Evolutionary conservation across 2,888 invertebrate genomes (phyloP), one percentile per base, ranked within the genome.

Genomic region (Aplocera efformata): DNA sequence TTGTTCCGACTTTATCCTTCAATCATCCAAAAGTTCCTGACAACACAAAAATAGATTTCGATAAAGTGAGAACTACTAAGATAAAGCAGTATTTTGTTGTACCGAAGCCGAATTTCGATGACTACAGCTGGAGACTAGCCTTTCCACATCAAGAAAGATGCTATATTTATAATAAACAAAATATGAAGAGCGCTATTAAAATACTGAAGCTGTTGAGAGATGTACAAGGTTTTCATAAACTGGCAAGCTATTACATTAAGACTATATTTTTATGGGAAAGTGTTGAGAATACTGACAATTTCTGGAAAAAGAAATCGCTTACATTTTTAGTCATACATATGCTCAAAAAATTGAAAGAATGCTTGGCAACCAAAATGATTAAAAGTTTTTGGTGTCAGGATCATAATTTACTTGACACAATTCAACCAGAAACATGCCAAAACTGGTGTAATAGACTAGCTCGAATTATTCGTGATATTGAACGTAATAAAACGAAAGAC

Each of bases 161-260:
- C 48, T 64, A 65, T 31, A 58, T 75, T 5, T 52, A 59, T n/a
- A 51, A 65, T 31, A 74, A 57, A 42, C 50, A 76, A 41, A 74
- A 79, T 50, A 67, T 79, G 47, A 79, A 79, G 55, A 67, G 67
- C 44, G 57, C 65, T 3, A 42, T 75, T 10, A 77, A 72, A 53
- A 61, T 79, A 13, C 37, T 79, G 11, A 79, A 79, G 50, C 51
- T 74, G 27, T 61, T 78, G 29, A 63, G 79, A 24, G 77, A 79
- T 44, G 42, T 67, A 5, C 78, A 79, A 57, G 71, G 69, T 10
- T 79, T 79, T 41, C 58, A 70, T 22, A 65, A 68, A 50, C 36
- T 79, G 20, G 74, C 73, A n/a, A 79, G 79, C 46, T 79, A 79
- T 49, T 75, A 65, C 31, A 79, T 79, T 35, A 79, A 79, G 61